Conservation (phyloP, 2,797 vertebrate species). For the Galaxias olidus region DNA sequence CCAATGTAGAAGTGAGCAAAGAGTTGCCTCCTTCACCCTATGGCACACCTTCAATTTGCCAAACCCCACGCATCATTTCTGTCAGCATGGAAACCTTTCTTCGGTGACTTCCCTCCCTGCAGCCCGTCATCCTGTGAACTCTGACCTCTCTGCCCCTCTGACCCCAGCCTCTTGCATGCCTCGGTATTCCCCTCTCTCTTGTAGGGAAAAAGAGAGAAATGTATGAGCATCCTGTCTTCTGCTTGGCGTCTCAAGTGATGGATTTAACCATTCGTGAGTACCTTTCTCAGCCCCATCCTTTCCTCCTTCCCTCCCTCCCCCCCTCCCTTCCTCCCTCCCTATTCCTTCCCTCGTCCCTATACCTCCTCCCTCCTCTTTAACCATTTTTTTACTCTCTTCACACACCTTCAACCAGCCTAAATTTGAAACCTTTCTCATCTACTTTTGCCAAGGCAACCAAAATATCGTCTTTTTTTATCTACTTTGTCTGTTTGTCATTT, state of each 20-base stretch:
- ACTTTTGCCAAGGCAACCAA: no score
- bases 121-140: constrained; percentile 79
- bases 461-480: no score
- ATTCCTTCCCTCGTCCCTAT: constrained; percentile 33
- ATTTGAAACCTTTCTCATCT: no score
- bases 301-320: constrained; percentile 63
- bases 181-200: constrained; percentile 92
- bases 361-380: constrained; percentile 76
- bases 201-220: constrained; percentile 99
- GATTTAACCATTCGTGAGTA: constrained; percentile 99
- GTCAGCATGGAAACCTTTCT: background rate
- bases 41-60: constrained; percentile 71
- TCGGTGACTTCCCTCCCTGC: constrained; percentile 71
- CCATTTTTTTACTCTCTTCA: no score
- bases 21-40: constrained; percentile 50
- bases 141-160: constrained; percentile 81
- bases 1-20: background rate
- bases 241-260: constrained; percentile 99
- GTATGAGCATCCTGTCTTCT: constrained; percentile 99
- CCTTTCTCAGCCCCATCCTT: constrained; percentile 86
- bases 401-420: no score
- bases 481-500: constrained; percentile 68
- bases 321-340: constrained; percentile 38
- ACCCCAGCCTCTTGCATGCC: constrained; percentile 97
- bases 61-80: constrained; percentile 1